phyloP scores from a whole-genome alignment of 2,888 invertebrate genomes.

The Spodoptera littoralis region DNA sequence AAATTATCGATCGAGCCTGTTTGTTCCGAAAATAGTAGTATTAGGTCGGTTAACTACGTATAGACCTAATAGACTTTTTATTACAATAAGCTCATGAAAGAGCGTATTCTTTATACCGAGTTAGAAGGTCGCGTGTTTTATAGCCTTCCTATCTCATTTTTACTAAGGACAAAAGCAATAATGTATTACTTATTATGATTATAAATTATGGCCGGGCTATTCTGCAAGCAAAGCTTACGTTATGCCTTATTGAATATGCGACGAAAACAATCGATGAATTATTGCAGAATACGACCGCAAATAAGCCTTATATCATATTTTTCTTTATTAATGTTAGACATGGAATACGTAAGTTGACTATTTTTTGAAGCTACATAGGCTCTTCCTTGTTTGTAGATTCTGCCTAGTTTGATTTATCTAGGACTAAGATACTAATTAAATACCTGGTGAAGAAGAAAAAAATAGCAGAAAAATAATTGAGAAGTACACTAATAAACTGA shows the following conservation, averaged over 20 bases:
- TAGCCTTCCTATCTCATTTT: slow-evolving; percentile 14
- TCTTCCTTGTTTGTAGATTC: too few species aligned
- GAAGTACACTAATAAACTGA: slow-evolving; percentile 2
- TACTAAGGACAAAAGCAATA: slow-evolving; percentile 26
- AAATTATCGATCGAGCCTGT: too few species aligned
- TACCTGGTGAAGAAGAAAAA: not conserved
- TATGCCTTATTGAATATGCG: slow-evolving; percentile 83
- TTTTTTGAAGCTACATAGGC: too few species aligned
- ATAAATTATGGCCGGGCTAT: slow-evolving; percentile 54
- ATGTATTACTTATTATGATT: slow-evolving; percentile 55
- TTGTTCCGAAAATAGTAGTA: too few species aligned
- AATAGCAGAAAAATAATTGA: not conserved
- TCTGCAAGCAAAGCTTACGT: slow-evolving; percentile 78
- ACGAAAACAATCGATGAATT: slow-evolving; percentile 81
- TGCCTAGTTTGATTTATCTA: too few species aligned
- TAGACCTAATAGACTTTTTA: not conserved
- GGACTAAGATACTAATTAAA: too few species aligned
- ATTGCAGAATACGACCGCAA: slow-evolving; percentile 65
- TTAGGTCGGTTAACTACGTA: not conserved
- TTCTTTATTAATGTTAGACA: slow-evolving; percentile 48
- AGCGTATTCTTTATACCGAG: slow-evolving; percentile 1
- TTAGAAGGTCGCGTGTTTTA: slow-evolving; percentile 31
- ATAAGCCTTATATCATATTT: slow-evolving; percentile 67
- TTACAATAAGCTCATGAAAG: slow-evolving; percentile 15
- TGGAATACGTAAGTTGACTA: slow-evolving; percentile 1